Evolutionary conservation across 2,888 invertebrate species (phyloP).

Genomic region (Melanostoma mellinum): DNA sequence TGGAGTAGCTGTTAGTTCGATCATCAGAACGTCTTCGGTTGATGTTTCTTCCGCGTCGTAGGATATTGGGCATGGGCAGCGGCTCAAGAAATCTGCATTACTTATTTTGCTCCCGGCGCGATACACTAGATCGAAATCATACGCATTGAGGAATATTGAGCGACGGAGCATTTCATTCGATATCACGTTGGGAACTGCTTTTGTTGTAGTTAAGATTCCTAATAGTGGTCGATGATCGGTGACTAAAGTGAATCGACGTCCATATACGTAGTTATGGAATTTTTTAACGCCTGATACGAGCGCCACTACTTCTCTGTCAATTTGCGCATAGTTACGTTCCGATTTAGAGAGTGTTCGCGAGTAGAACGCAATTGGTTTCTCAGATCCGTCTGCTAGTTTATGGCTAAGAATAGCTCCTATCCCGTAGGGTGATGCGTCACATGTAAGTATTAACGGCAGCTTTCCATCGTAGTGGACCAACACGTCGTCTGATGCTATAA

Average conservation of each 20-base stretch:
- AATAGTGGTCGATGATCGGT: conserved; percentile 1
- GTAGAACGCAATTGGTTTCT: conserved; percentile 9
- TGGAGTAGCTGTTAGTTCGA: neutral
- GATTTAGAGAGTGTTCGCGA: neutral
- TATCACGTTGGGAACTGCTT: conserved; percentile 22
- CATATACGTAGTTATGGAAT: too few relatives aligned
- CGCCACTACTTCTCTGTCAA: conserved; percentile 1
- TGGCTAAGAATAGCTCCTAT: conserved; percentile 2
- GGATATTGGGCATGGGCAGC: neutral
- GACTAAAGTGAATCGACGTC: neutral
- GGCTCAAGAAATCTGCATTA: neutral
- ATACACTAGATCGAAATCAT: neutral
- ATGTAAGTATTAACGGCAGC: neutral
- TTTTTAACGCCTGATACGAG: too few relatives aligned
- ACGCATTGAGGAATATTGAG: conserved; percentile 18
- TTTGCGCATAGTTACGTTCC: conserved; percentile 25
- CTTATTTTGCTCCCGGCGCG: neutral
- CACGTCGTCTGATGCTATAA: neutral
- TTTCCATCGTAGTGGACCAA: neutral
- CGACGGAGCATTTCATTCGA: conserved; percentile 30
- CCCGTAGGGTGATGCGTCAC: conserved; percentile 19
- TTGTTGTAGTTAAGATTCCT: conserved; percentile 1
- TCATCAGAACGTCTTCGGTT: neutral
- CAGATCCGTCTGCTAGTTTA: neutral
- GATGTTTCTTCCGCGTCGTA: neutral